Evolutionary conservation across 2,797 vertebrate genomes (phyloP).

Genomic region (Chaunax sp.): DNA sequence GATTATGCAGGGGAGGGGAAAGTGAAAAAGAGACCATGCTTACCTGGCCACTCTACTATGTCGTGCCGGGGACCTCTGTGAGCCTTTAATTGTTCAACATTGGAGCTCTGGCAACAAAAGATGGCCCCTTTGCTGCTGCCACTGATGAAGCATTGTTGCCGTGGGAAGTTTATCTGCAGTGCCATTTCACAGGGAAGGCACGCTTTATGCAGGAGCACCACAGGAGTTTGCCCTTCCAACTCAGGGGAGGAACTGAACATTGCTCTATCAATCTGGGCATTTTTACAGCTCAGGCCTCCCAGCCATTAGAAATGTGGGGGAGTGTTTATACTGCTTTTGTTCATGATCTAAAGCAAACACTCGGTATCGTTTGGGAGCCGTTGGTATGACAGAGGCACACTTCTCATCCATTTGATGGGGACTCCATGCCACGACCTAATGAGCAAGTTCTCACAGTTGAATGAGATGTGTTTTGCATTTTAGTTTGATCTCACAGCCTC

Average conservation of each 20-base stretch:
- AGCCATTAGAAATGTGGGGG: conserved; percentile 82
- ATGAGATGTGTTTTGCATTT: conserved; percentile 19
- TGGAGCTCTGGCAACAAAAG: conserved; percentile 74
- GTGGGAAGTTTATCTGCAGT: conserved; percentile 78
- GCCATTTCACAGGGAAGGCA: conserved; percentile 77
- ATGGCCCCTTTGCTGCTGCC: conserved; percentile 63
- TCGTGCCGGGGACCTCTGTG: conserved; percentile 60
- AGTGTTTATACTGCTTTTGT: conserved; percentile 79
- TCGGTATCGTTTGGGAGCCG: conserved; percentile 40
- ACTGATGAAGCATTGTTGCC: conserved; percentile 80
- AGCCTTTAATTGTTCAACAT: conserved; percentile 82
- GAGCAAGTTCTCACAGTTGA: conserved; percentile 29
- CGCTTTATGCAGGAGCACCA: conserved; percentile 65
- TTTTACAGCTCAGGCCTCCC: conserved; percentile 79
- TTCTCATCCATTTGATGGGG: conserved; percentile 17
- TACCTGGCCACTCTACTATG: conserved; percentile 68
- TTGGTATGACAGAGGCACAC: conserved; percentile 34
- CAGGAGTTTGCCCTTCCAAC: conserved; percentile 81
- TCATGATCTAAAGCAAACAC: conserved; percentile 67
- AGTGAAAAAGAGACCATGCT: conserved; percentile 44
- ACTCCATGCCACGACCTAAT: conserved; percentile 30
- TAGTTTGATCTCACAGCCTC: conserved; percentile 4
- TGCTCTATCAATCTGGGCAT: conserved; percentile 82
- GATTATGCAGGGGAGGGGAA: conserved; percentile 16
- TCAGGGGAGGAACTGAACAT: conserved; percentile 79